Evolutionary conservation across 2,113 vertebrate genomes (phyloP), one percentile per base, ranked within the genome.

Genomic region (Brachypodius melanocephalos): DNA sequence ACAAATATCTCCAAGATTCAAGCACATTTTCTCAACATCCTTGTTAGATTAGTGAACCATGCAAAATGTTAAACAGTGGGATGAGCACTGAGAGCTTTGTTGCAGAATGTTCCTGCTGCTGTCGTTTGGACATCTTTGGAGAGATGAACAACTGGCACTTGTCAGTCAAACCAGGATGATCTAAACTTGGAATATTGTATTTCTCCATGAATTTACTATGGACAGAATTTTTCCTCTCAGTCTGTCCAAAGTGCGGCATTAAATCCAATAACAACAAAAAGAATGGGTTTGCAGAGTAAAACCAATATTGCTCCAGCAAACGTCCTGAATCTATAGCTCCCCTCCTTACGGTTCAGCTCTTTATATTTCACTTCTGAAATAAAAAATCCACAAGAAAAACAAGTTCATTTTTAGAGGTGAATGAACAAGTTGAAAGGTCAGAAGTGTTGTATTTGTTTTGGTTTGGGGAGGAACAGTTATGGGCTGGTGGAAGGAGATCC

Each of bases 381-480:
- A 10, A 81, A 69, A 81, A 52, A 36, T 32, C 46, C 61, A 24
- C 40, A 77, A 85, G 74, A 49, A 88, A 87, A 84, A 28, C 36
- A 62, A 62, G 52, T 71, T 95, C 75, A 48, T 6, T 89, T 85
- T 89, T 12, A 17, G 90, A 88, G 85, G 67, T 55, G 34, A 79
- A 45, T 28, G 57, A 72, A 51, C 61, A 75, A 65, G 62, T 20
- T 45, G 67, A 76, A 71, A 72, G 62, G 85, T 75, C 67, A 78
- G 46, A n/a, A 75, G 76, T n/a, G 38, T 48, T 52, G 0, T 5
- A 1, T 81, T 51, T 91, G 54, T 29, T 61, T 71, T 61, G 79
- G 54, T 86, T 87, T 77, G 59, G 45, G 45, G 45, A 80, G 63
- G 62, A 73, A 11, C 15, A 79, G 61, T 17, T 21, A 5, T 14